Evolutionary conservation across 64 coral and sea anemone genomes (phyloP), one percentile per base, ranked within the genome.

Genomic region (Hydrozoanthus tunicans): DNA sequence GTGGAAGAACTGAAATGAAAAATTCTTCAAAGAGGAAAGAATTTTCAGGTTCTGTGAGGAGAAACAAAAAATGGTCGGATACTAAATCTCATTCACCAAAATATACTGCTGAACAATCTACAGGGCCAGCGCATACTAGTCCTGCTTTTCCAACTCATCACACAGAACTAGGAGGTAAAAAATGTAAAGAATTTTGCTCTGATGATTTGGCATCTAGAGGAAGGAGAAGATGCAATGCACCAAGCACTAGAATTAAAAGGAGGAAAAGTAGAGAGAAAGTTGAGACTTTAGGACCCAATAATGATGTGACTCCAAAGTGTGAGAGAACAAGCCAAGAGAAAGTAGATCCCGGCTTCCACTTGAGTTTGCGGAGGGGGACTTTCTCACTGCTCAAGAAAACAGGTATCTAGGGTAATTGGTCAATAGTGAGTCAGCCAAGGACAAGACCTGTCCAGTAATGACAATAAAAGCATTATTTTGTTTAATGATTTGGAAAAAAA

Each of bases 251-350:
- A 7, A 15, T 81, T 17, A 81, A 81, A 25, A 81, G 79, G 58
- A 81, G 79, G 53, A 60, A 58, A n/a, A 81, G 79, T 25, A 81
- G 32, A 26, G 69, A 81, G 24, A 62, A 81, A 58, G 15, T 62
- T 23, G 79, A 81, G 56, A 62, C 20, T 32, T 9, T 62, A 12
- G 3, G 23, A 25, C 58, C 58, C 4, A 60, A 24, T 81, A 43
- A 23, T 25, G 79, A 81, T 81, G 56, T 32, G 15, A 56, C 57
- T 81, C 6, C 58, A 5, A 10, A 23, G 8, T 32, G 58, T 53
- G 53, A 24, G 20, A 81, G 7, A 12, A 7, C 17, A 81, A 25
- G 53, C 13, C 79, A 51, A 81, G 20, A 81, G 32, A 7, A 62
- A 58, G 59, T 24, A 62, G 7, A 62, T 4, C 4, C 23, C 23